Evolutionary conservation across 2,797 vertebrate genomes (phyloP), one percentile per base, ranked within the genome.

Genomic region (Phrynocephalus vlangalii): DNA sequence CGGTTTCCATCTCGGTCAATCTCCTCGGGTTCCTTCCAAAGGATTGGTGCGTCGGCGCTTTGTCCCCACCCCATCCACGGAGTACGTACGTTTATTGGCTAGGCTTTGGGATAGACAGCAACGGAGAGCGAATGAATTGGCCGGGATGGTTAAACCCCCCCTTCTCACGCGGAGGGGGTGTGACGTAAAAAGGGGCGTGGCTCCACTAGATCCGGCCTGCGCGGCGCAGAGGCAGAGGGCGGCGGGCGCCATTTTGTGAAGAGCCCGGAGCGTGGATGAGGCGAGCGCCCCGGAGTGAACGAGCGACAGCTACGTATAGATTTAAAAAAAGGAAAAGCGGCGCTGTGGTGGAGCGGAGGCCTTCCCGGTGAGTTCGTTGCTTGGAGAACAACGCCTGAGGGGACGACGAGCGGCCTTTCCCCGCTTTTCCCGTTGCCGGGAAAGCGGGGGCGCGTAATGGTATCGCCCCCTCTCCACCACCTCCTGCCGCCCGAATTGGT

Each of bases 191-290:
- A 63, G 15, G 87, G 84, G n/a, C 28, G 84, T 88, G 15, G 5
- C 0, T 0, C 3, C 0, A 4, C 0, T 63, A 30, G 13, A 52
- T 67, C 26, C 11, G 30, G 78, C 18, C 79, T 78, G 88, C 33
- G 26, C 76, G 82, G 90, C 94, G 93, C 91, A 93, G 94, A 93
- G 86, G 2, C 90, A 90, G 94, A 93, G 88, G 84, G 94, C 92
- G 94, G 92, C 60, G 91, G 93, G 91, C 91, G 96, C 96, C 96
- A 96, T 96, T 95, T 95, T 96, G 95, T 91, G 94, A 89, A 91
- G 91, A 90, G 85, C 60, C 86, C 68, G 84, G 78, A 83, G 87
- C 81, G 78, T 80, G 93, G 81, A 91, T 91, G 78, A 50, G 60
- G 82, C 33, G 73, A 77, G 68, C n/a, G 10, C 88, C 68, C 72